Evolutionary conservation across 2,113 vertebrate species (phyloP).

Genomic region (Scomber scombrus): DNA sequence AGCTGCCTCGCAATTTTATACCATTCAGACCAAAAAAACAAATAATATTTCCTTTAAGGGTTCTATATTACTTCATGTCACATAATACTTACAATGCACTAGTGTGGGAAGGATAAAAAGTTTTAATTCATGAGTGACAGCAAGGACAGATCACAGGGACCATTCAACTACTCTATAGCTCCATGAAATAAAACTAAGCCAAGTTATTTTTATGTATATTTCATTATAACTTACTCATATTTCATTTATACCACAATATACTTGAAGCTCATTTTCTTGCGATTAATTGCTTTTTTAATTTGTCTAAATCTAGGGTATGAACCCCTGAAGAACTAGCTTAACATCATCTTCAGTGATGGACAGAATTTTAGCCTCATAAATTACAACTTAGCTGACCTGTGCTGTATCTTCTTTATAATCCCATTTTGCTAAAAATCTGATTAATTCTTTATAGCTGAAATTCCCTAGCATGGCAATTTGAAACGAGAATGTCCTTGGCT

Average conservation of each 20-base stretch:
- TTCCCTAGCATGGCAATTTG: conserved; percentile 66
- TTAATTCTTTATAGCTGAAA: conserved; percentile 70
- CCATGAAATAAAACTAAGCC: conserved; percentile 53
- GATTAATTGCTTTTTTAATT: conserved; percentile 58
- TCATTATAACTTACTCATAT: conserved; percentile 58
- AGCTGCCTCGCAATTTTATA: neutral
- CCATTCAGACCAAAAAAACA: neutral
- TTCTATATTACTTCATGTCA: neutral
- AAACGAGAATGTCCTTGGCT: conserved; percentile 76
- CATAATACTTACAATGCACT: neutral
- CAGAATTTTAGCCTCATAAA: conserved; percentile 50
- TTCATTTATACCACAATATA: conserved; percentile 60
- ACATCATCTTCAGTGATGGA: conserved; percentile 36
- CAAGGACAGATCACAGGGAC: neutral
- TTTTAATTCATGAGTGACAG: conserved; percentile 1
- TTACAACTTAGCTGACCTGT: conserved; percentile 51
- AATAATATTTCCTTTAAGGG: neutral
- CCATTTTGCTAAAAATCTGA: conserved; percentile 65
- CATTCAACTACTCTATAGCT: conserved; percentile 1
- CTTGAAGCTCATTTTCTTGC: conserved; percentile 36
- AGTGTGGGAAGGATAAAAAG: conserved; percentile 1
- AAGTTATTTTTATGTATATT: conserved; percentile 63
- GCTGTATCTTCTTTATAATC: conserved; percentile 60
- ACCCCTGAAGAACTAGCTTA: neutral
- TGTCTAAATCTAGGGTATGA: conserved; percentile 31